These are phyloP conservation scores for Plemyria rubiginata DNA, from an alignment of 2,888 invertebrate species.

Conservation along the genomic window DNA sequence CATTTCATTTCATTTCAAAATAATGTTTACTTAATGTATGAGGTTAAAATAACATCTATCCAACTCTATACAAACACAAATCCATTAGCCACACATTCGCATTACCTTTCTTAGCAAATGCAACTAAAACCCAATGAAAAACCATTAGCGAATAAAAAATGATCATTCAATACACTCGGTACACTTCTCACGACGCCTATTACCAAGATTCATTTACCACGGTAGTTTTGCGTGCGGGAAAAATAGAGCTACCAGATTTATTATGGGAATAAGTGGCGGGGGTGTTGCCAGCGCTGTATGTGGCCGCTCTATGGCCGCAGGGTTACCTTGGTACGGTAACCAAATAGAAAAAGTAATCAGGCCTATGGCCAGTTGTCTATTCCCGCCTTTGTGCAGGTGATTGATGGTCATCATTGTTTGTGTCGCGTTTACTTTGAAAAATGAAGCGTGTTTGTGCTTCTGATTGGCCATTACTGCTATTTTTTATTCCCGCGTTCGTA, in stretches of 20 bases:
- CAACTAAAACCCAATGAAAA: constrained; percentile 64
- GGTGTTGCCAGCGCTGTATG: neutral
- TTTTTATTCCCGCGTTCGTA: constrained; percentile 27
- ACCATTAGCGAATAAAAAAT: constrained; percentile 65
- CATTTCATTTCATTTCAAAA: no score
- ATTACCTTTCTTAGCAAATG: constrained; percentile 47
- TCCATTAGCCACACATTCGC: constrained; percentile 35
- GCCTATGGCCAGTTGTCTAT: constrained; percentile 70
- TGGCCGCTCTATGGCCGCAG: constrained; percentile 38
- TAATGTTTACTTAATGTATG: no score
- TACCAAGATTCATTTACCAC: constrained; percentile 59
- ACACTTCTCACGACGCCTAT: constrained; percentile 68
- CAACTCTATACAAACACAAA: constrained; percentile 10
- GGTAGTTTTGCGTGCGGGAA: constrained; percentile 46
- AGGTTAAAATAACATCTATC: neutral
- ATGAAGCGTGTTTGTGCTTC: constrained; percentile 71
- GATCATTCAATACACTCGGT: constrained; percentile 70
- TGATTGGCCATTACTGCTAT: constrained; percentile 64
- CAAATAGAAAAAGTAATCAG: constrained; percentile 65
- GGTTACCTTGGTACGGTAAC: constrained; percentile 50
- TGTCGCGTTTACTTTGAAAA: constrained; percentile 77
- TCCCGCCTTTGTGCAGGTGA: constrained; percentile 68
- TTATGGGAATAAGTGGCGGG: constrained; percentile 4
- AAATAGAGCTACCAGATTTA: constrained; percentile 38
- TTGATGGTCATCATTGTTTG: constrained; percentile 75